A percentile compares a stretch with the other conserved stretches of the same genome.
Conservation (phyloP, 1,140 invertebrate genomes). For the Tetramorium alpestre region DNA sequence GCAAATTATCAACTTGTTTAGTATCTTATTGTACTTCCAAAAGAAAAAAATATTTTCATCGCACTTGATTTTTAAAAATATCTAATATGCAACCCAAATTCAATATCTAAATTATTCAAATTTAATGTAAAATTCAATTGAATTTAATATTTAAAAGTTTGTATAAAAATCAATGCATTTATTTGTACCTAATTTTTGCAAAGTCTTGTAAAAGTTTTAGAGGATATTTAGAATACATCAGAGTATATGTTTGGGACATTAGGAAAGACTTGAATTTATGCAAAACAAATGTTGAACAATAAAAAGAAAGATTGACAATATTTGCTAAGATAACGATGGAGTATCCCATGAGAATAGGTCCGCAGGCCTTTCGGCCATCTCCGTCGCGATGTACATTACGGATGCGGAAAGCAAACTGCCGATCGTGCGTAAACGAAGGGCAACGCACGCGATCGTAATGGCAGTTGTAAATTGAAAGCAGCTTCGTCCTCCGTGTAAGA, state of each 20-base stretch:
- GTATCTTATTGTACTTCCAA: not conserved
- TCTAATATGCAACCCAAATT: not conserved
- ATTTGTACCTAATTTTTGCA: not conserved
- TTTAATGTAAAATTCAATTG: not conserved
- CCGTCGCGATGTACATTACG: constrained; percentile 25
- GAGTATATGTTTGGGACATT: not conserved
- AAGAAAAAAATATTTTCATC: not conserved
- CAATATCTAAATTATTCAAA: not conserved
- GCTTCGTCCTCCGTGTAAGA: constrained; percentile 12
- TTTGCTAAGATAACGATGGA: not conserved
- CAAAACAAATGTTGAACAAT: not conserved
- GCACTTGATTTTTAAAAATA: not conserved
- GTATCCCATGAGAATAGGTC: not conserved
- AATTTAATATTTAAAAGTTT: not conserved
- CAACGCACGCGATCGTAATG: constrained; percentile 44
- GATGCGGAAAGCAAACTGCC: constrained; percentile 37
- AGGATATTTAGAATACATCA: not conserved
- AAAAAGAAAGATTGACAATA: not conserved
- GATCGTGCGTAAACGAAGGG: constrained; percentile 39
- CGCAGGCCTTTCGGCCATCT: not conserved
- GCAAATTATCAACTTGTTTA: not conserved
- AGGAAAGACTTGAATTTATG: not conserved
- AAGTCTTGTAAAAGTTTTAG: not conserved
- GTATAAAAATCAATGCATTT: not conserved
- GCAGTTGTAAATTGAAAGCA: constrained; percentile 47